phyloP scores from a whole-genome alignment of 2,113 vertebrate genomes.

The Aptenodytes patagonicus region DNA sequence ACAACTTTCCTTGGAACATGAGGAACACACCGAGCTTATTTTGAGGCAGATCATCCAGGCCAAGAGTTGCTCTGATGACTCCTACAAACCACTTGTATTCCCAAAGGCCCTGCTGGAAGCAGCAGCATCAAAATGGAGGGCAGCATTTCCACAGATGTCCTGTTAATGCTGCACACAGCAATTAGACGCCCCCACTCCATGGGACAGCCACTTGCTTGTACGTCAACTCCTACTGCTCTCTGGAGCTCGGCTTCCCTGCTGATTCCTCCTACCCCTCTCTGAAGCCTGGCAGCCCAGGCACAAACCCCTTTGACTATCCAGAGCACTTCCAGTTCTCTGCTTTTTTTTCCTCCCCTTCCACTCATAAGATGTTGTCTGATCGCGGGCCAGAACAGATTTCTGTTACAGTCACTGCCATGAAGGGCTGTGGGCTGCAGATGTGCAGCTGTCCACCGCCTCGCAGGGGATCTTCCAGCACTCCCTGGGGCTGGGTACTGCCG shows the following conservation, averaged over 20 bases:
- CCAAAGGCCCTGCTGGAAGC: not conserved
- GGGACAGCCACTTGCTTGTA: not conserved
- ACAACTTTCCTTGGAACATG: not conserved
- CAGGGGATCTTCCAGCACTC: not conserved
- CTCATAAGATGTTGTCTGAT: not conserved
- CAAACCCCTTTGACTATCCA: not conserved
- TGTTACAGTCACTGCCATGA: not conserved
- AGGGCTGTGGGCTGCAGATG: not conserved
- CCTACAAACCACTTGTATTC: not conserved
- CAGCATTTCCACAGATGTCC: not conserved
- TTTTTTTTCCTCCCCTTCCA: not conserved
- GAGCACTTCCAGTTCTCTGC: not conserved
- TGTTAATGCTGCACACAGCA: not conserved
- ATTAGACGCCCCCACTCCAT: not conserved
- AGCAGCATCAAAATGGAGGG: not conserved
- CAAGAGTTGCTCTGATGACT: not conserved
- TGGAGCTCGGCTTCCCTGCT: rapidly evolving
- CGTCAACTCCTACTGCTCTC: not conserved
- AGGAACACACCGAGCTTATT: not conserved
- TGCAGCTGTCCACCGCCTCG: rapidly evolving
- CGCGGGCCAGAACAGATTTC: not conserved
- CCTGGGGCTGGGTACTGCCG: not conserved
- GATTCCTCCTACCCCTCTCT: not conserved
- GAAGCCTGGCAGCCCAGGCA: not conserved
- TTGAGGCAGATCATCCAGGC: not conserved